Base-by-base conservation (phyloP, 2,797 vertebrate genomes). In the Oceanodroma leucorhoa region DNA sequence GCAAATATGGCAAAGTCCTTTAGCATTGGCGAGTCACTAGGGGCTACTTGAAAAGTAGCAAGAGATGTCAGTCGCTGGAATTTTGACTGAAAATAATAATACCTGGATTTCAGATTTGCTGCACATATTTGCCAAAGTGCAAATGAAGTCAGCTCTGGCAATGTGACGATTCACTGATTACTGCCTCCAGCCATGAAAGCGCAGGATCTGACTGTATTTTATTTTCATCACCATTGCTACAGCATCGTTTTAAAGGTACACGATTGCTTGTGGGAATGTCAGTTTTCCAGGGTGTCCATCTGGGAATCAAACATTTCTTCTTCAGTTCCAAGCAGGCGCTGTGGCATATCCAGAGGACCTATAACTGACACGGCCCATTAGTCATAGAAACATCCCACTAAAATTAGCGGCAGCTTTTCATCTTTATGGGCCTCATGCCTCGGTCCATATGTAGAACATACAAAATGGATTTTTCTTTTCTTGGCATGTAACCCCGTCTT, bases 401-500 rank as follows among this genome's bases (percentile, higher is more conserved):
- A 92, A 93, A 91, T 89, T 96, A 94, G 94, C 78, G 65, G 84
- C 85, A 91, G 90, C 66, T 96, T 97, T 96, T 97, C 95, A 97
- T 96, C 96, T 93, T 95, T 95, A 93, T 85, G 86, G 91, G 84
- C 54, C 88, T 96, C 89, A 86, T 93, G 93, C 95, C 84, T 97
- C 0, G 8, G 88, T 96, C 95, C 94, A 95, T 94, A 94, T 97
- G 95, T 88, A 96, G 80, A 97, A 95, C 93, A 97, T 89, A 93
- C 77, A 97, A 90, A 94, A 91, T 72, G 86, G 85, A 92, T 95
- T 96, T 96, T 94, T 95, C 70, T 92, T 89, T 95, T 92, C 96
- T 97, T 97, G 97, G 97, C 97, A 89, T 87, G 73, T 96, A 96
- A 96, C 95, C 95, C 83, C 67, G 93, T 95, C 96, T 98, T 97